These are phyloP conservation scores for Erebia epiphron DNA, from an alignment of 2,888 invertebrate species.

Conservation along the genomic window DNA sequence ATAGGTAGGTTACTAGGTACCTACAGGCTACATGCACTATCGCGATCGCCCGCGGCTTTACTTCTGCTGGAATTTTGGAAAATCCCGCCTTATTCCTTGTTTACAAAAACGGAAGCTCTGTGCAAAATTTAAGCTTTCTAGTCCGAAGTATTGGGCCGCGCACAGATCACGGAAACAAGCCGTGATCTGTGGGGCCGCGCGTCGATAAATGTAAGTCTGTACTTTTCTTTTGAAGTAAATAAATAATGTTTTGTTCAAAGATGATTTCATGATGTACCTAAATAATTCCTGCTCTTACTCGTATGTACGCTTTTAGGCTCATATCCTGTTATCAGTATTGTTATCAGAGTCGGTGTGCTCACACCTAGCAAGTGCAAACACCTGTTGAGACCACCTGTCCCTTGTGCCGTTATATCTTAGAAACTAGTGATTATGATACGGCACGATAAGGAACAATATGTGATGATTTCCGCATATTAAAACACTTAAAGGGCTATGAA, in stretches of 20 bases:
- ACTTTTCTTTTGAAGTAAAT: not conserved
- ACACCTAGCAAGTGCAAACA: constrained; percentile 74
- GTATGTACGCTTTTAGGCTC: constrained; percentile 39
- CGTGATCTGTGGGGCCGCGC: no score
- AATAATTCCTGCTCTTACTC: not conserved
- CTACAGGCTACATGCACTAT: no score
- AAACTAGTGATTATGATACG: constrained; percentile 44
- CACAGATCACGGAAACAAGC: no score
- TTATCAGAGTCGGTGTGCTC: constrained; percentile 63
- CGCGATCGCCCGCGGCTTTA: no score
- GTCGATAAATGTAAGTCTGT: no score
- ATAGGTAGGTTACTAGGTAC: no score
- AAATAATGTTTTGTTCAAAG: no score
- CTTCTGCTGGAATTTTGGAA: no score
- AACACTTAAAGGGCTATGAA: constrained; percentile 12
- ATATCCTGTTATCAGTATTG: constrained; percentile 60
- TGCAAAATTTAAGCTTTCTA: no score
- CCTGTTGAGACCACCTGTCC: constrained; percentile 72
- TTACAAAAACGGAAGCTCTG: no score
- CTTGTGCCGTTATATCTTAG: constrained; percentile 51
- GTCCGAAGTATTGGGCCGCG: no score
- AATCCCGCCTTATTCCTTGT: no score
- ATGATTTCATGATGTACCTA: not conserved
- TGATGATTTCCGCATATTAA: constrained; percentile 35
- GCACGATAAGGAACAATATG: constrained; percentile 33